These are phyloP conservation scores for Cherax quadricarinatus DNA, from an alignment of 1,140 invertebrate genomes.

Conservation along the genomic window DNA sequence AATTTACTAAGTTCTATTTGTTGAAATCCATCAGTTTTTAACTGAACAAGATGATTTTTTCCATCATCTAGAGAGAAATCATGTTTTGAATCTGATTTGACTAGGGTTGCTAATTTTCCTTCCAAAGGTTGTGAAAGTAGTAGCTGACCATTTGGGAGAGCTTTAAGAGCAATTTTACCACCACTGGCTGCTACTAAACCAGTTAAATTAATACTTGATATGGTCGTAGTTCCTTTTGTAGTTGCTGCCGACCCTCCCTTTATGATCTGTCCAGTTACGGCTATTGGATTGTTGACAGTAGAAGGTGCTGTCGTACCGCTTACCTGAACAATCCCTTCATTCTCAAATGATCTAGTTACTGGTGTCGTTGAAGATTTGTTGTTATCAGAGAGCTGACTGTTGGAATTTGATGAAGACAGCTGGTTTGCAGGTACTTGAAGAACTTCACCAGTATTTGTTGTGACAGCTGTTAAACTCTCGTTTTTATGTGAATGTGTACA, in stretches of 20 bases:
- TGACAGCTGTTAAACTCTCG: conserved; percentile 58
- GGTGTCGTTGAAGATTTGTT: conserved; percentile 1
- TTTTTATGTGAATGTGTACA: conserved; percentile 74
- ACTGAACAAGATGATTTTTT: conserved; percentile 36
- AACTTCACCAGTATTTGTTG: conserved; percentile 65
- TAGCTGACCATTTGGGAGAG: conserved; percentile 56
- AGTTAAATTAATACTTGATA: conserved; percentile 55
- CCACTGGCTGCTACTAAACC: conserved; percentile 50
- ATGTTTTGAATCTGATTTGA: conserved; percentile 47
- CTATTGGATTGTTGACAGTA: conserved; percentile 22
- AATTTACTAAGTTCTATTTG: conserved; percentile 57
- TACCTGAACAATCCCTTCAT: conserved; percentile 37
- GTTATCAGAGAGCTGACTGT: neutral
- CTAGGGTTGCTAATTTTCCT: conserved; percentile 57
- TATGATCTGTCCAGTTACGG: conserved; percentile 61
- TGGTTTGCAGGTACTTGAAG: conserved; percentile 65
- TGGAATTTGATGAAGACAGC: neutral
- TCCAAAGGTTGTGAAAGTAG: conserved; percentile 60
- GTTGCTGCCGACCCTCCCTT: conserved; percentile 51
- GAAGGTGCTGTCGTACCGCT: neutral
- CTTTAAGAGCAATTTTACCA: conserved; percentile 60
- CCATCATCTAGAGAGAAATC: conserved; percentile 46
- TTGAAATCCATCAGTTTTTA: conserved; percentile 61
- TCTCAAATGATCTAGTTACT: conserved; percentile 22
- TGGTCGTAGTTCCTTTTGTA: conserved; percentile 51